phyloP scores from a whole-genome alignment of 2,113 vertebrate genomes.

The Toxostoma redivivum region DNA sequence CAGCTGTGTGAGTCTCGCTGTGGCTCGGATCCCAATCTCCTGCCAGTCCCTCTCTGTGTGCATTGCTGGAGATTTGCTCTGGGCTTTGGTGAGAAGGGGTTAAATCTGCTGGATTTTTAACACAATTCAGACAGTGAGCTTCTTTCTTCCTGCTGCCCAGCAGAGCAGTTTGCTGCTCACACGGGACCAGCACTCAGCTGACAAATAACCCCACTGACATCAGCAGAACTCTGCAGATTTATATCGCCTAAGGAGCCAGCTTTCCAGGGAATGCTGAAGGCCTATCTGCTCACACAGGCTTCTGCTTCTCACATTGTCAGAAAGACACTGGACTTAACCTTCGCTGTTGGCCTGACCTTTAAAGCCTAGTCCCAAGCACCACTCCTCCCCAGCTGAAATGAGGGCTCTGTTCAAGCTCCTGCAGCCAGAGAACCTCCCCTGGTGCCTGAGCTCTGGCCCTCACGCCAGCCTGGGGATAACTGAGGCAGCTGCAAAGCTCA shows the following conservation, averaged over 20 bases:
- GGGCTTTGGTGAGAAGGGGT: background rate
- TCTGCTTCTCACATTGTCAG: background rate
- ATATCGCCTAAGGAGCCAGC: background rate
- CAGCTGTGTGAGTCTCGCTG: background rate
- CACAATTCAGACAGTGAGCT: background rate
- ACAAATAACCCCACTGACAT: background rate
- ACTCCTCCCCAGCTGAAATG: background rate
- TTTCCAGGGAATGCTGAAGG: background rate
- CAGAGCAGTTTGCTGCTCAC: background rate
- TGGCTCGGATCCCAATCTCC: background rate
- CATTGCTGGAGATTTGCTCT: background rate
- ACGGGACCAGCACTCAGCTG: background rate
- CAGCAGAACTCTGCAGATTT: background rate
- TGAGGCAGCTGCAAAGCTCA: background rate
- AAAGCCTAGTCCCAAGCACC: background rate
- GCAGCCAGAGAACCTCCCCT: background rate
- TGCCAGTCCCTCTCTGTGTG: background rate
- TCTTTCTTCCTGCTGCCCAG: background rate
- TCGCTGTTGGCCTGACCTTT: background rate
- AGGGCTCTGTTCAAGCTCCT: background rate
- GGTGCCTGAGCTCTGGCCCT: background rate
- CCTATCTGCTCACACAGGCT: background rate
- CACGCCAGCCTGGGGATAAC: background rate
- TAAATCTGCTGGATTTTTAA: background rate
- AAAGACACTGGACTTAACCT: constrained; percentile 26